Conservation (phyloP, 53 echinoderm and acorn worm genomes). For the Crossaster papposus region DNA sequence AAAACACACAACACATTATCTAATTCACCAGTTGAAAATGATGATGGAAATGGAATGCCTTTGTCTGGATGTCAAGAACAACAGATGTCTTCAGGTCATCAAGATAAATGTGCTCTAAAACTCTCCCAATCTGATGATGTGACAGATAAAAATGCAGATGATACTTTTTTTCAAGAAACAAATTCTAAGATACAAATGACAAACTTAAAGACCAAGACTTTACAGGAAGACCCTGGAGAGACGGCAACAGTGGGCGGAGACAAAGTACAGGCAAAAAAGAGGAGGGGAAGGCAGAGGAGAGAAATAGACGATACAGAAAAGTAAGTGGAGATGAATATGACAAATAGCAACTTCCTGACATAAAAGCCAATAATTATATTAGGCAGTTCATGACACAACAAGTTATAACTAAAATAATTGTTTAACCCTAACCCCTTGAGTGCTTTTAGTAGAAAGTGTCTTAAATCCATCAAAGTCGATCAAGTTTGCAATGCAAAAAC, state of each 20-base stretch:
- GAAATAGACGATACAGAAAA: slow-evolving; percentile 35
- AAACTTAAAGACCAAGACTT: not conserved
- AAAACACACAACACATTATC: not conserved
- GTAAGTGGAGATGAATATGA: not conserved
- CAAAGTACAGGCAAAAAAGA: not conserved
- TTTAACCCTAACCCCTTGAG: too few relatives aligned
- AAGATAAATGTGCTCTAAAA: not conserved
- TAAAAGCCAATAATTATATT: not conserved
- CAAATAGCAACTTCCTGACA: not conserved
- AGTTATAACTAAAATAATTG: too few relatives aligned
- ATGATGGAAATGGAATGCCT: not conserved
- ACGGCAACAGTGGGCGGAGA: not conserved
- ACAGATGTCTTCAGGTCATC: not conserved
- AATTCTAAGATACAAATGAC: not conserved
- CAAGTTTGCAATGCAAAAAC: too few relatives aligned
- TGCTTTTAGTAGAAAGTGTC: too few relatives aligned
- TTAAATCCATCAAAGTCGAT: too few relatives aligned
- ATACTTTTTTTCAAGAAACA: not conserved
- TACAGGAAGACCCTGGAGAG: not conserved
- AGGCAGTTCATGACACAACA: not conserved
- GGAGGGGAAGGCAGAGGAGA: slow-evolving; percentile 40
- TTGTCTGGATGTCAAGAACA: not conserved
- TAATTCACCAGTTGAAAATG: not conserved
- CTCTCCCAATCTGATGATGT: not conserved
- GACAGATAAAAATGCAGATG: not conserved